Evolutionary conservation across 2,888 invertebrate genomes (phyloP).

Genomic region (Lasioglossum morio): DNA sequence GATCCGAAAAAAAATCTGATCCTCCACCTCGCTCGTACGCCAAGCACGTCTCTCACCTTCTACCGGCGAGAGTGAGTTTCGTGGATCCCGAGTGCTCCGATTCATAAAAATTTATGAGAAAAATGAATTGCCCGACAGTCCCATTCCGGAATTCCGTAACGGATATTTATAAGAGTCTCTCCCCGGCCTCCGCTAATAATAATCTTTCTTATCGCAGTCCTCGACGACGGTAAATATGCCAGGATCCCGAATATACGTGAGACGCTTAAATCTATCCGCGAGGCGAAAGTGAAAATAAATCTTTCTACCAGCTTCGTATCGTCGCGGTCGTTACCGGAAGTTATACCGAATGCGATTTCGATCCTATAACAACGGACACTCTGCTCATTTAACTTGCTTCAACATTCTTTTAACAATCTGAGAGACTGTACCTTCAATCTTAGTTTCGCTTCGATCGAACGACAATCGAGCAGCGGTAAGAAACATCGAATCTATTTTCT

Average conservation of each 20-base stretch:
- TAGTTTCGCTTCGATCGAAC: neutral
- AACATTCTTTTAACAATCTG: neutral
- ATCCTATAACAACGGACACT: no score
- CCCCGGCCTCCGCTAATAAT: conserved; percentile 16
- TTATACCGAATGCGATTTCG: neutral
- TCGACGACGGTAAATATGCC: conserved; percentile 32
- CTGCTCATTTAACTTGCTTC: neutral
- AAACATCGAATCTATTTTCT: neutral
- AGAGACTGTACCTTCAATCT: neutral
- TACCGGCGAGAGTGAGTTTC: conserved; percentile 39
- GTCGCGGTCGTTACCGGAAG: neutral
- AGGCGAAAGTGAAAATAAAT: conserved; percentile 45
- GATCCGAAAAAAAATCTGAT: conserved; percentile 39
- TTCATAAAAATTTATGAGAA: conserved; percentile 62
- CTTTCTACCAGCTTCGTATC: neutral
- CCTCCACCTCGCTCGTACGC: conserved; percentile 40
- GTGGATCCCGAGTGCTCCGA: conserved; percentile 47
- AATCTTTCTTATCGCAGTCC: conserved; percentile 33
- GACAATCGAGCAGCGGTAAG: neutral
- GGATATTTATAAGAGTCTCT: conserved; percentile 47
- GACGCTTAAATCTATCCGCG: conserved; percentile 11
- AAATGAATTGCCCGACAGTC: conserved; percentile 61
- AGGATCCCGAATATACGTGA: conserved; percentile 8
- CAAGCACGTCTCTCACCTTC: conserved; percentile 48
- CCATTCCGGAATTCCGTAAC: conserved; percentile 47